Percentiles rank a stretch among this genome's conserved stretches.
Evolutionary conservation across 1,140 invertebrate species (phyloP).

Genomic region (Teleogryllus occipitalis): DNA sequence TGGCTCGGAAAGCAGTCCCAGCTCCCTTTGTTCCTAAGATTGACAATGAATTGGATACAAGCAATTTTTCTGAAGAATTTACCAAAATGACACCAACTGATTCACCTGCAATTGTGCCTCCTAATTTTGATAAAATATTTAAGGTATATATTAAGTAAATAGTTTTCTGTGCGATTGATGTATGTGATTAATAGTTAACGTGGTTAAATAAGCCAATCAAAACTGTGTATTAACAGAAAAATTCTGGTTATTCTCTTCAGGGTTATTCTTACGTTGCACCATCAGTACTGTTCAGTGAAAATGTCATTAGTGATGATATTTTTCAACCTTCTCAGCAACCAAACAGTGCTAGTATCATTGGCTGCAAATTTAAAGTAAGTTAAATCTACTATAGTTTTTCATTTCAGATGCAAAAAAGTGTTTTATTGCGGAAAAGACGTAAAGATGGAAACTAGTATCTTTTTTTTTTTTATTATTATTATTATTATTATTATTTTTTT

Average conservation of each 20-base stretch:
- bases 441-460: too few species aligned
- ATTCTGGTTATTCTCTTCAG: constrained; percentile 37
- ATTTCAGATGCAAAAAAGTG: too few species aligned
- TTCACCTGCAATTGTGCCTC: constrained; percentile 79
- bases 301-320: constrained; percentile 67
- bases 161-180: not conserved
- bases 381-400: too few species aligned
- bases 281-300: constrained; percentile 79
- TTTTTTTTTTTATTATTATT: too few species aligned
- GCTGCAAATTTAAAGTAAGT: constrained; percentile 44
- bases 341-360: constrained; percentile 37
- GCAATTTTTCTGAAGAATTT: constrained; percentile 95
- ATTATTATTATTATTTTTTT: too few species aligned
- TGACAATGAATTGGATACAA: constrained; percentile 77
- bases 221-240: not conserved
- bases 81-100: constrained; percentile 82
- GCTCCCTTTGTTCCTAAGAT: constrained; percentile 80
- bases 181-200: not conserved
- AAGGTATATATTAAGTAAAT: constrained; percentile 45
- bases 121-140: constrained; percentile 80
- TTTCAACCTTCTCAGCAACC: constrained; percentile 43
- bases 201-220: not conserved
- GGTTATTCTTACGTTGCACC: constrained; percentile 95
- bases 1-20: constrained; percentile 60
- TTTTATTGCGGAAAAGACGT: too few species aligned